These are phyloP conservation scores for Cygnus buccinator DNA, from an alignment of 2,113 vertebrate species.

Conservation along the genomic window DNA sequence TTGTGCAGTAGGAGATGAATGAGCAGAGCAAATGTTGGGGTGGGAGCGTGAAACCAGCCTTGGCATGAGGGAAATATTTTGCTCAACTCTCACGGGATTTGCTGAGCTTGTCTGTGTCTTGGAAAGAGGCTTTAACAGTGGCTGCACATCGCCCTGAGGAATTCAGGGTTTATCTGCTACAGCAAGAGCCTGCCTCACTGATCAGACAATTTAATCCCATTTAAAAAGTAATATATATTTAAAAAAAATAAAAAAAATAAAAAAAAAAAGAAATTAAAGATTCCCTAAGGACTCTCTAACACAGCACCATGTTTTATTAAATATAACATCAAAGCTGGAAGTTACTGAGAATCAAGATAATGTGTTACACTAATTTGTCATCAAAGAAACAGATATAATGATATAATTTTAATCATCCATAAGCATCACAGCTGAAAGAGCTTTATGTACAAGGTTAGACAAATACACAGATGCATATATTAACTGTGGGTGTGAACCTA, in stretches of 20 bases:
- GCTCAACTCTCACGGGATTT: background rate
- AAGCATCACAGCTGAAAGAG: slow-evolving; percentile 7
- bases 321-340: slow-evolving; percentile 66
- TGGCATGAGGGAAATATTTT: background rate
- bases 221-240: slow-evolving; percentile 68
- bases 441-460: background rate
- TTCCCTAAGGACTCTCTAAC: slow-evolving; percentile 54
- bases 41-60: background rate
- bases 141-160: background rate
- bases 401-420: slow-evolving; percentile 61
- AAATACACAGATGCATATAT: background rate
- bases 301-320: slow-evolving; percentile 66
- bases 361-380: slow-evolving; percentile 63
- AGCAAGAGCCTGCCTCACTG: slow-evolving; percentile 67
- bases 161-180: slow-evolving; percentile 62
- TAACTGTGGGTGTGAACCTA: background rate
- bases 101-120: slow-evolving; percentile 13
- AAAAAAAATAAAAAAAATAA: slow-evolving; percentile 36
- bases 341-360: slow-evolving; percentile 58
- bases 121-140: background rate
- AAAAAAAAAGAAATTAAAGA: slow-evolving; percentile 70
- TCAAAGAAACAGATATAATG: slow-evolving; percentile 69
- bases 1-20: background rate
- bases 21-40: background rate
- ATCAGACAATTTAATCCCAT: slow-evolving; percentile 78